A percentile compares a stretch with the other conserved stretches of the same genome.
These are phyloP conservation scores for Chloroceryle amazona DNA, from an alignment of 2,797 vertebrate genomes.

Conservation along the genomic window DNA sequence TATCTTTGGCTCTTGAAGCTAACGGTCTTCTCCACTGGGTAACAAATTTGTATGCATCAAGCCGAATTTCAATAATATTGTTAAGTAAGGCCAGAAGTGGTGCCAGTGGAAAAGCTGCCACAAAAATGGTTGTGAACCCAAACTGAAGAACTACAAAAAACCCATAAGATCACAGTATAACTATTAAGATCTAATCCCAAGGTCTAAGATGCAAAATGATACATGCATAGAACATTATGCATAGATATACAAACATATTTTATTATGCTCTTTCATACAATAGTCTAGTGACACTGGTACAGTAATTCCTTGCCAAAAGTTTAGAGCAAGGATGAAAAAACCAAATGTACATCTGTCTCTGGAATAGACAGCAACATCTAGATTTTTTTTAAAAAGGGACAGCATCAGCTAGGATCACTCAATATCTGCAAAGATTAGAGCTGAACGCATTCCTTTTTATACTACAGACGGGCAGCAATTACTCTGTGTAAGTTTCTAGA, in stretches of 20 bases:
- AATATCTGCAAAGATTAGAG: not conserved
- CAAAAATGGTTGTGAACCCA: conserved; percentile 89
- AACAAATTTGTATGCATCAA: conserved; percentile 89
- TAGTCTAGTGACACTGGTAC: not conserved
- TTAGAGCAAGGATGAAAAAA: not conserved
- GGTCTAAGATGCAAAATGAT: not conserved
- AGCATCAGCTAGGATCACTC: not conserved
- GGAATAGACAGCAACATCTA: not conserved
- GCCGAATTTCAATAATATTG: conserved; percentile 89
- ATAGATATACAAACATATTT: not conserved
- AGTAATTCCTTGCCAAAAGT: not conserved
- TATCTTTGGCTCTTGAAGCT: conserved; percentile 93
- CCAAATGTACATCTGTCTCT: not conserved
- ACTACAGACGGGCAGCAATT: not conserved
- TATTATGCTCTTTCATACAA: not conserved
- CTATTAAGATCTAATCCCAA: not conserved
- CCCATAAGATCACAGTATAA: not conserved
- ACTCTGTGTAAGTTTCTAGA: not conserved
- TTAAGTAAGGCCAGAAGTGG: conserved; percentile 89
- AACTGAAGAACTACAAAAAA: conserved; percentile 86
- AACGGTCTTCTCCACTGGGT: conserved; percentile 88
- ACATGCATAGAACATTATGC: not conserved
- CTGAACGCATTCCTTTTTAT: not conserved
- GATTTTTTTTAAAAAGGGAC: not conserved
- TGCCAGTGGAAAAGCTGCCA: conserved; percentile 89